These are phyloP conservation scores for Tachyglossus aculeatus DNA, from an alignment of 2,797 vertebrate species.

Conservation along the genomic window DNA sequence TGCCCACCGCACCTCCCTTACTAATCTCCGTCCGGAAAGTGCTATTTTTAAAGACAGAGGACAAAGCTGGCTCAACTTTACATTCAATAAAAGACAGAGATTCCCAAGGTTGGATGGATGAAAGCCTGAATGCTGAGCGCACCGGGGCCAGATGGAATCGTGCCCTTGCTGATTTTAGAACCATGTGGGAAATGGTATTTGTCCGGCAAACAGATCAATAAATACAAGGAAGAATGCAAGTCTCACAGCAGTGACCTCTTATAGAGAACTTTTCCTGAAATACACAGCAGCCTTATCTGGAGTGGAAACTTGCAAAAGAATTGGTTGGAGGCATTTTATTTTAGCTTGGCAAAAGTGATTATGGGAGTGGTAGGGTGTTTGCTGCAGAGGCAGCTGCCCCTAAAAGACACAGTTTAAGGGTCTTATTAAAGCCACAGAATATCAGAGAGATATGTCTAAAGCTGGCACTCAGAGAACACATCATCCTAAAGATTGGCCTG, in stretches of 20 bases:
- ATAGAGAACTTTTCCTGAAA: conserved; percentile 52
- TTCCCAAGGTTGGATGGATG: conserved; percentile 45
- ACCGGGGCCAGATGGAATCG: conserved; percentile 50
- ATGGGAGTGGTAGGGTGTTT: conserved; percentile 38
- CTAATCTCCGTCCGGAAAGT: conserved; percentile 45
- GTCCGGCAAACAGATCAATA: conserved; percentile 58
- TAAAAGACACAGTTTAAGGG: conserved; percentile 47
- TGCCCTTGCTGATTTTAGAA: conserved; percentile 46
- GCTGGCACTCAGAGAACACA: conserved; percentile 21
- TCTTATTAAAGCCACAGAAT: conserved; percentile 34
- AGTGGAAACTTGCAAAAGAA: conserved; percentile 59
- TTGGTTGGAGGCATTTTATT: conserved; percentile 56
- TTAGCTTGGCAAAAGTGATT: conserved; percentile 54
- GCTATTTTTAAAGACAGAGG: conserved; percentile 65
- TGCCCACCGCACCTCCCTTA: conserved; percentile 34
- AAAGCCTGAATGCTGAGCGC: conserved; percentile 39
- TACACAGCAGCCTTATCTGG: conserved; percentile 44
- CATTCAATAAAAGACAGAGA: conserved; percentile 46
- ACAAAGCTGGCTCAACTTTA: conserved; percentile 45
- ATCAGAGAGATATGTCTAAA: conserved; percentile 46
- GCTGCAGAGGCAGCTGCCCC: conserved; percentile 55
- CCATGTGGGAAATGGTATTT: conserved; percentile 29
- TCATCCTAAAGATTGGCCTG: background rate
- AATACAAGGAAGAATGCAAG: conserved; percentile 2
- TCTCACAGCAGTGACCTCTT: conserved; percentile 50